These are phyloP conservation scores for Ridgeia piscesae DNA, from an alignment of 1,140 invertebrate genomes.

Conservation along the genomic window DNA sequence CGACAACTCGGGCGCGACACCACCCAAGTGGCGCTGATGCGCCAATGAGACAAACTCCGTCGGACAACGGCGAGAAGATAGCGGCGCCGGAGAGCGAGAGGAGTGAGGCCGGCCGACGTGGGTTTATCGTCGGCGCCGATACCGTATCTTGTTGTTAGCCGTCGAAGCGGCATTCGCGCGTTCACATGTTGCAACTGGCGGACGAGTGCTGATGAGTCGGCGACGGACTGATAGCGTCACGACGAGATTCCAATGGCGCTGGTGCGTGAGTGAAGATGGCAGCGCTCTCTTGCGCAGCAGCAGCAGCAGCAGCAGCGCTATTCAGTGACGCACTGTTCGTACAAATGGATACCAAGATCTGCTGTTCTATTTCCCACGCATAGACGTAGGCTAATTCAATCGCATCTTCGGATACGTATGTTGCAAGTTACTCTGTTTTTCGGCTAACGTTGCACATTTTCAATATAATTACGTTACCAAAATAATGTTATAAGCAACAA, in stretches of 20 bases:
- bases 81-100: too few relatives aligned
- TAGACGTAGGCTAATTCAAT: too few relatives aligned
- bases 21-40: conserved; percentile 1
- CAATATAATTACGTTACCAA: too few relatives aligned
- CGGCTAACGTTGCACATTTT: too few relatives aligned
- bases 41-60: not conserved
- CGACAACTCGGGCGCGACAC: not conserved
- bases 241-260: too few relatives aligned
- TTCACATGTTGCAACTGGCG: not conserved
- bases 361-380: too few relatives aligned
- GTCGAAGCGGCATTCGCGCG: not conserved
- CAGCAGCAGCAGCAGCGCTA: conserved; percentile 22
- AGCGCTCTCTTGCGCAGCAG: conserved; percentile 18
- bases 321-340: not conserved
- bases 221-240: not conserved
- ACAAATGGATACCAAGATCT: not conserved
- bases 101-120: too few relatives aligned
- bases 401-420: too few relatives aligned
- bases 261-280: not conserved
- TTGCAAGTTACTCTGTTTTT: too few relatives aligned
- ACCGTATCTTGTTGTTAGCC: not conserved
- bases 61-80: not conserved
- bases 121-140: not conserved
- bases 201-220: not conserved
- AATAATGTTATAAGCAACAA: too few relatives aligned